phyloP scores from a whole-genome alignment of 2,888 invertebrate genomes.

The Lymantria dispar region DNA sequence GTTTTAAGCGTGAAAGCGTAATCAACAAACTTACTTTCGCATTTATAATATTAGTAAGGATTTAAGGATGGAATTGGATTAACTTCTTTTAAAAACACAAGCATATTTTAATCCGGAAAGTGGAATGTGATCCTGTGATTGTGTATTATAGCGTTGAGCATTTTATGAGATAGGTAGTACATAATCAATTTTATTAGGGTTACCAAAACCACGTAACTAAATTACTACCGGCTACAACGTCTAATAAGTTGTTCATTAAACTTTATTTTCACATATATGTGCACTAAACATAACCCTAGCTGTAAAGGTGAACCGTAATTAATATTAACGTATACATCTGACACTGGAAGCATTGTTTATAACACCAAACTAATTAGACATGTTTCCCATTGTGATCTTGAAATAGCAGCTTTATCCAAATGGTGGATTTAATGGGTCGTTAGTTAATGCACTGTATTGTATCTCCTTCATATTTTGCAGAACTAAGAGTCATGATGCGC shows the following conservation, averaged over 20 bases:
- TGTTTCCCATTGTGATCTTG: conserved; percentile 26
- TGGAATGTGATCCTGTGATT: too few species aligned
- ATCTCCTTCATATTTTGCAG: neutral
- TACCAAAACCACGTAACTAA: neutral
- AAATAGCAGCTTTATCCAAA: conserved; percentile 29
- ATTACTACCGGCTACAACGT: neutral
- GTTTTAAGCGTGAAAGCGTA: too few species aligned
- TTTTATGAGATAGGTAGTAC: neutral
- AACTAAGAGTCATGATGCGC: neutral
- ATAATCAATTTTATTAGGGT: conserved; percentile 11
- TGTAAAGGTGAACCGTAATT: conserved; percentile 22
- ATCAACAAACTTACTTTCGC: too few species aligned
- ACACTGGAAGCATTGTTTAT: conserved; percentile 30
- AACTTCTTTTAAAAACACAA: too few species aligned
- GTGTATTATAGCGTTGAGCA: too few species aligned
- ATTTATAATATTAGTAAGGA: too few species aligned
- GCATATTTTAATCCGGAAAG: too few species aligned
- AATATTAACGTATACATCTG: conserved; percentile 17
- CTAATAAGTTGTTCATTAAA: conserved; percentile 3
- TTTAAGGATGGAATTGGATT: too few species aligned
- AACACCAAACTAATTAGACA: conserved; percentile 28
- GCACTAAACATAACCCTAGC: neutral
- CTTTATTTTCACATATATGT: conserved; percentile 3
- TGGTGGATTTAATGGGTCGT: conserved; percentile 34
- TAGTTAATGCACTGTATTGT: conserved; percentile 22